Evolutionary conservation across 2,797 vertebrate species (phyloP).

Genomic region (Coregonus suidteri): DNA sequence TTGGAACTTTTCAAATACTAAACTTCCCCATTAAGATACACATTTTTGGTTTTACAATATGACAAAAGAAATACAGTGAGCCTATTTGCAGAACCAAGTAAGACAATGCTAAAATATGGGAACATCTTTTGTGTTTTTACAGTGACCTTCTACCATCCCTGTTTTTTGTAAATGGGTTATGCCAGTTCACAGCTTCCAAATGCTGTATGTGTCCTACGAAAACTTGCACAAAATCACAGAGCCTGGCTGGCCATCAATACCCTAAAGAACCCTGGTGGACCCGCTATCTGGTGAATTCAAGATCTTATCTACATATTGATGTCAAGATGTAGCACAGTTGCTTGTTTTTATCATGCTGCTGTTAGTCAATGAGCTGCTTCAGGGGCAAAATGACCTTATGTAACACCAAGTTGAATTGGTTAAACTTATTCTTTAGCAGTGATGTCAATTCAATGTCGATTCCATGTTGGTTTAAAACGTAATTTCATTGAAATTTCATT

Average conservation of each 20-base stretch:
- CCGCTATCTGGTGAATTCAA: constrained; percentile 54
- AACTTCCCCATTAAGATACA: not conserved
- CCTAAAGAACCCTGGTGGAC: constrained; percentile 41
- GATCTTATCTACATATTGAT: not conserved
- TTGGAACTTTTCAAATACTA: not conserved
- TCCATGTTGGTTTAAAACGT: no score
- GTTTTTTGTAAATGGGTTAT: constrained; percentile 26
- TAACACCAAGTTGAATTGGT: no score
- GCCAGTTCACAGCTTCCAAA: constrained; percentile 50
- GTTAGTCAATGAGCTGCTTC: not conserved
- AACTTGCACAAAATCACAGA: constrained; percentile 53
- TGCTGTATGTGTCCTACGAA: constrained; percentile 61
- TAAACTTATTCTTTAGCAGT: no score
- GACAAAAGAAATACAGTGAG: not conserved
- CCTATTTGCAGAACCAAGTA: not conserved
- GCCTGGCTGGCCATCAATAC: constrained; percentile 60
- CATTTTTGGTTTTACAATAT: not conserved
- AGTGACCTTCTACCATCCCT: constrained; percentile 44
- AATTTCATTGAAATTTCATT: no score
- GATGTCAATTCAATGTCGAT: no score
- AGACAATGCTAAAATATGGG: not conserved
- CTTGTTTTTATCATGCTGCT: not conserved
- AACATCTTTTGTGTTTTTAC: constrained; percentile 13
- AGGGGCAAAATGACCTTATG: not conserved
- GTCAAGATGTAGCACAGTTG: not conserved